phyloP scores from a whole-genome alignment of 2,797 vertebrate genomes.

The Sebastes vulpes region DNA sequence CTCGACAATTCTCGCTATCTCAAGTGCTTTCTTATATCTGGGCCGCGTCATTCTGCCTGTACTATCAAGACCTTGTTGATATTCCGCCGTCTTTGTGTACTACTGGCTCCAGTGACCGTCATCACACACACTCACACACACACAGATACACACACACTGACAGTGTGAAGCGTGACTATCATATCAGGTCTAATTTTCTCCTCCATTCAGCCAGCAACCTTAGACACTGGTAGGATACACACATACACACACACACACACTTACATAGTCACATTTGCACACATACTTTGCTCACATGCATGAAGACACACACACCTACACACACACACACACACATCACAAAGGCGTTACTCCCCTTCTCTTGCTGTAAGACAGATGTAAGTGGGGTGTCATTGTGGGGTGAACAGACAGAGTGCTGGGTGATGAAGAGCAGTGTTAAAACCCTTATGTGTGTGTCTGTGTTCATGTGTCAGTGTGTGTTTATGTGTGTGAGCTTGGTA shows the following conservation, averaged over 20 bases:
- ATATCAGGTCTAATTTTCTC: constrained; percentile 89
- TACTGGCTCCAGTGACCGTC: constrained; percentile 62
- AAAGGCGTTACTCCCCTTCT: constrained; percentile 28
- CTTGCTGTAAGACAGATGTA: constrained; percentile 58
- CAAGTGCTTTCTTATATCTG: constrained; percentile 27
- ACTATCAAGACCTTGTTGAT: constrained; percentile 59
- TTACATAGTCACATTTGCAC: constrained; percentile 42
- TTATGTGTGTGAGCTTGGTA: constrained; percentile 21
- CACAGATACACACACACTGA: constrained; percentile 30
- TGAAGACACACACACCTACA: constrained; percentile 11
- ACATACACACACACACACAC: constrained; percentile 10
- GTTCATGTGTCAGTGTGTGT: constrained; percentile 41
- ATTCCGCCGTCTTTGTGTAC: constrained; percentile 70
- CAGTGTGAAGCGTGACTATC: constrained; percentile 83
- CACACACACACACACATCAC: background rate
- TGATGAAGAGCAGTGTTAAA: constrained; percentile 66
- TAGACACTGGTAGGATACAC: constrained; percentile 52
- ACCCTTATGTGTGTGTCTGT: constrained; percentile 7
- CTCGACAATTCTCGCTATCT: constrained; percentile 34
- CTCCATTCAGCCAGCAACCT: constrained; percentile 85
- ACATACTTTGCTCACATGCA: constrained; percentile 48
- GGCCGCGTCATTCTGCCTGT: constrained; percentile 39
- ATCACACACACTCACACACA: constrained; percentile 32
- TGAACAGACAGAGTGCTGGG: constrained; percentile 55
- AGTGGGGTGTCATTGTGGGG: constrained; percentile 64